phyloP scores from a whole-genome alignment of 2,797 vertebrate genomes.

The Microcaecilia unicolor region DNA sequence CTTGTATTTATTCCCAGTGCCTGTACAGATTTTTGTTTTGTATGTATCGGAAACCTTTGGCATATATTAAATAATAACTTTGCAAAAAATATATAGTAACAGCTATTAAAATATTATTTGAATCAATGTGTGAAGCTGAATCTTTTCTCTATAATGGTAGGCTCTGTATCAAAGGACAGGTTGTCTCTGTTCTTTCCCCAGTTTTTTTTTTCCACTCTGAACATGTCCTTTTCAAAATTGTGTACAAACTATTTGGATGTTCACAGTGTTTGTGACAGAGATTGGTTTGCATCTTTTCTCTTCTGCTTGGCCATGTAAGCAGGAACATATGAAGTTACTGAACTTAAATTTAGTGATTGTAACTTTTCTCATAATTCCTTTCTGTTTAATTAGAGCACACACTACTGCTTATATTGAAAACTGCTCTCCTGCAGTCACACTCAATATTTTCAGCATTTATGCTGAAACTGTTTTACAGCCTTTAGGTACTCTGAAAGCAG shows the following conservation, averaged over 20 bases:
- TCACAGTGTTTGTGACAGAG: neutral
- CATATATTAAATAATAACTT: slow-evolving; percentile 30
- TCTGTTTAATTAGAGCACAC: slow-evolving; percentile 4
- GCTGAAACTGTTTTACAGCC: slow-evolving; percentile 33
- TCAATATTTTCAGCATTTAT: slow-evolving; percentile 38
- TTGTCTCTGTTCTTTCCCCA: slow-evolving; percentile 27
- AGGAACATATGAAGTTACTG: slow-evolving; percentile 16
- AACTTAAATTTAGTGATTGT: neutral
- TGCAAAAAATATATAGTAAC: slow-evolving; percentile 32
- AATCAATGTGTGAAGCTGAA: slow-evolving; percentile 48
- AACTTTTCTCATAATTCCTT: slow-evolving; percentile 9
- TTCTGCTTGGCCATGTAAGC: slow-evolving; percentile 19
- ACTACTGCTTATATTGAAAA: slow-evolving; percentile 14
- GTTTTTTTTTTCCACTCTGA: slow-evolving; percentile 4
- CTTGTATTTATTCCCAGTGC: slow-evolving; percentile 51
- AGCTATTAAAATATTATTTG: slow-evolving; percentile 49
- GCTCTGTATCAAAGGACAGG: too few relatives aligned
- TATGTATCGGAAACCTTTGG: slow-evolving; percentile 26
- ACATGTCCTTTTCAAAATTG: slow-evolving; percentile 2
- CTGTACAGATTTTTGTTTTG: slow-evolving; percentile 53
- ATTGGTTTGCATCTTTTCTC: slow-evolving; percentile 9
- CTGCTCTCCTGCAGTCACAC: slow-evolving; percentile 20
- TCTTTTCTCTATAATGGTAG: slow-evolving; percentile 35
- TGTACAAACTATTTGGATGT: neutral
- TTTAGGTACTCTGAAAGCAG: slow-evolving; percentile 28